Evolutionary conservation across 2,888 invertebrate species (phyloP), one percentile per base, ranked within the genome.

Genomic region (Lamellibrachia columna): DNA sequence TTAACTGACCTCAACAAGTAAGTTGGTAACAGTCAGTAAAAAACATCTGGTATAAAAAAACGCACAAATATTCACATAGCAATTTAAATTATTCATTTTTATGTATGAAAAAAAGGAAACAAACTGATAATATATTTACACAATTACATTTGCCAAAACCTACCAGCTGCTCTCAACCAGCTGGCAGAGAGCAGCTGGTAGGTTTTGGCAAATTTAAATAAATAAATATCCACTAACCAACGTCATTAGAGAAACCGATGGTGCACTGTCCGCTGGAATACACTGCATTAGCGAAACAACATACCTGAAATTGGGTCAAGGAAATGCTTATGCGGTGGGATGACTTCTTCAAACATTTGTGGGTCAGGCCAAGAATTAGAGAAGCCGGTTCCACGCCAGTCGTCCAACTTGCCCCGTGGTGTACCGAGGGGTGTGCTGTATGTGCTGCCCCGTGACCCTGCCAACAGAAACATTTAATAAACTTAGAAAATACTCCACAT

Each of bases 271-370:
- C 0, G 75, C 15, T 22, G 22, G 52, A 91, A 53, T 91, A 91
- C 90, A 91, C 22, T 22, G 22, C 91, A 28, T 53, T 52, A 53
- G 15, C 52, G 22, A 53, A 91, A 91, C 60, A 91, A 92, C 93
- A 91, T 93, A 95, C 95, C 95, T 93, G 94, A 93, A 28, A 95
- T 95, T 11, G 95, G 95, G 91, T 95, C 94, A 52, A 95, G 93
- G 91, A 93, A 92, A 90, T 90, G 93, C 55, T 94, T 94, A 52
- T 92, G 92, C 15, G 93, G 90, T 75, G 92, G 92, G 52, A 55
- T 92, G n/a, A 93, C 92, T 28, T 93, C 93, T 15, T 94, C 94
- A 92, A 94, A 93, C 91, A 93, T 93, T 75, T 92, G 60, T 53
- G 93, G 91, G n/a, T 94, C 94, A 0, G 94, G 93, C 94, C 94